Percentiles rank a stretch among this genome's conserved stretches.
These are phyloP conservation scores for Boulengeromyrus knoepffleri DNA, from an alignment of 2,113 vertebrate genomes.

Conservation along the genomic window DNA sequence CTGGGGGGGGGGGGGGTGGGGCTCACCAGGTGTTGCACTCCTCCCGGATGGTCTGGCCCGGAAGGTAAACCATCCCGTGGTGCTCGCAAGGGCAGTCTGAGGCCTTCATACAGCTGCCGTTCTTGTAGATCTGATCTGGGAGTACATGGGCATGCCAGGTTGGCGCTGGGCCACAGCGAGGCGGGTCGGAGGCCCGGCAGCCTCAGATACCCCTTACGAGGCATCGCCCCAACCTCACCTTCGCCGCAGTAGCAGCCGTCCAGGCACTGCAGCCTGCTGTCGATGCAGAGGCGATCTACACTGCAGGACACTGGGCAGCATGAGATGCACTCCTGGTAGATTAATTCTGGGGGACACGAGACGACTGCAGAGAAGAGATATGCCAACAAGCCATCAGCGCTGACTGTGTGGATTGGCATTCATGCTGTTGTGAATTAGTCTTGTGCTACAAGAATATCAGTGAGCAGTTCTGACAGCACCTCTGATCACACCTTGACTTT, in stretches of 20 bases:
- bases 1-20: not conserved
- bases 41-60: constrained; percentile 78
- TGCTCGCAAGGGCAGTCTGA: constrained; percentile 87
- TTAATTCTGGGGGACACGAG: constrained; percentile 65
- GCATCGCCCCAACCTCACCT: constrained; percentile 49
- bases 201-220: not conserved
- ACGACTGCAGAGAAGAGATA: constrained; percentile 44
- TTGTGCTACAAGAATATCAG: not conserved
- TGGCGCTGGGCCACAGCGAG: not conserved
- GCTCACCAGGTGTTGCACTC: constrained; percentile 87
- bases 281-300: constrained; percentile 69
- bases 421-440: not conserved
- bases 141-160: not conserved
- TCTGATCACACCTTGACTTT: not conserved
- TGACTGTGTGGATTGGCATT: not conserved
- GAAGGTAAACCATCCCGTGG: constrained; percentile 67
- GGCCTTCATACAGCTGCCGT: constrained; percentile 70
- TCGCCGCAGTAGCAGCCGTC: constrained; percentile 92
- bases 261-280: constrained; percentile 83
- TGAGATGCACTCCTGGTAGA: constrained; percentile 79
- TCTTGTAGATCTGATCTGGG: constrained; percentile 80
- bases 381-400: not conserved
- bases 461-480: not conserved
- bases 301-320: constrained; percentile 83
- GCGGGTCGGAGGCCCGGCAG: not conserved